Evolutionary conservation across 2,888 invertebrate species (phyloP), one percentile per base, ranked within the genome.

Genomic region (Ichneumoninae sp.): DNA sequence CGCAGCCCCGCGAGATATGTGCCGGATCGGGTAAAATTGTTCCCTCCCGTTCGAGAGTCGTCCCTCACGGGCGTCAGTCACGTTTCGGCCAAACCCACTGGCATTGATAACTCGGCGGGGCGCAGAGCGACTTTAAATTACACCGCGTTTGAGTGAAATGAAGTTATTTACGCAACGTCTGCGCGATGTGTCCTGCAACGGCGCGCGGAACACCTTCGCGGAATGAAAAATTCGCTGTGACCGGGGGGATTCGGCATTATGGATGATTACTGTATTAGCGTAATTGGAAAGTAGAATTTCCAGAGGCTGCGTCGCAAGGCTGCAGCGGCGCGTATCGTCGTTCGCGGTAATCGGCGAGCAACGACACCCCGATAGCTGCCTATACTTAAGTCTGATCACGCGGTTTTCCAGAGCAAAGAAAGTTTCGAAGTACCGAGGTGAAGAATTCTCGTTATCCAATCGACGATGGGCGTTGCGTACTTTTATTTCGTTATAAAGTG

Each of bases 41-140:
- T 81, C 78, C 84, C 70, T 84, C 78, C 78, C 69, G 78, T 77
- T 72, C 66, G 62, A 71, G 81, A 40, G 81, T 47, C n/a, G 47
- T 57, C 8, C 44, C 47, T 65, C 22, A 50, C 70, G 3, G 40
- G 40, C 57, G 84, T 84, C 81, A 78, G 84, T 84, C 84, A 84
- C 84, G 84, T 84, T 81, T 81, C 78, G 77, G 70, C 81, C 78
- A 81, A 84, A 81, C 84, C 84, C 83, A 80, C 81, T 78, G 69
- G 81, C 81, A 81, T 81, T 84, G 84, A 84, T 84, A 84, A 81
- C 74, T 78, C 69, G 44, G 47, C 66, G 66, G 65, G 22, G 22
- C 70, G 40, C 65, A 70, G 19, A 62, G 36, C 79, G 44, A 80
- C 77, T 84, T 65, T 54, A 74, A 84, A 84, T 80, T 84, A 84